Percentiles rank a stretch among this genome's conserved stretches.
Conservation (phyloP, 2,888 invertebrate species). For the Cantharis rufa region DNA sequence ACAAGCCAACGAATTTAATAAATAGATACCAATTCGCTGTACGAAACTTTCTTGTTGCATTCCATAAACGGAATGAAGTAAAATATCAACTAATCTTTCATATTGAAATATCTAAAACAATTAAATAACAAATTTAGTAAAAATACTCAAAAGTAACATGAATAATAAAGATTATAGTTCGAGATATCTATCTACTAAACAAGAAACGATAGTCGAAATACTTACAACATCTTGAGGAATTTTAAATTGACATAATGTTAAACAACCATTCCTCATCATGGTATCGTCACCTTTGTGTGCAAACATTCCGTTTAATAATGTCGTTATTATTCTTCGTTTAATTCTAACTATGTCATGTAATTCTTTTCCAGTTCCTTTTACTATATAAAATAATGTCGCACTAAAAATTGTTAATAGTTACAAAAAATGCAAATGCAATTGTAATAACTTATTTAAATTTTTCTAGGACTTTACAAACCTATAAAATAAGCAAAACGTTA, state of each 20-base stretch:
- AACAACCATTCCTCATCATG: conserved; percentile 95
- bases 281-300: conserved; percentile 83
- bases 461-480: background rate
- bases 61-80: conserved; percentile 80
- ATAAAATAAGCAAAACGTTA: background rate
- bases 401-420: conserved; percentile 58
- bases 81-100: conserved; percentile 79
- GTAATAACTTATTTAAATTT: background rate
- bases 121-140: background rate
- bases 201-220: conserved; percentile 33
- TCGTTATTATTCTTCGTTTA: conserved; percentile 79
- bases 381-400: conserved; percentile 93
- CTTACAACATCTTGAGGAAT: conserved; percentile 93
- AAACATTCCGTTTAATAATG: conserved; percentile 87
- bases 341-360: conserved; percentile 69
- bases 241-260: conserved; percentile 92
- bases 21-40: conserved; percentile 91
- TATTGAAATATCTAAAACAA: conserved; percentile 81
- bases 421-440: too few relatives aligned
- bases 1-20: conserved; percentile 94
- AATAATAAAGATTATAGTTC: too few relatives aligned
- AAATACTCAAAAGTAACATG: background rate
- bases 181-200: too few relatives aligned
- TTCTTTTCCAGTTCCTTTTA: conserved; percentile 82
- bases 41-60: conserved; percentile 89